Percentiles rank a stretch among this genome's conserved stretches.
These are phyloP conservation scores for Ammodytes marinus DNA, from an alignment of 2,113 vertebrate genomes.

Conservation along the genomic window DNA sequence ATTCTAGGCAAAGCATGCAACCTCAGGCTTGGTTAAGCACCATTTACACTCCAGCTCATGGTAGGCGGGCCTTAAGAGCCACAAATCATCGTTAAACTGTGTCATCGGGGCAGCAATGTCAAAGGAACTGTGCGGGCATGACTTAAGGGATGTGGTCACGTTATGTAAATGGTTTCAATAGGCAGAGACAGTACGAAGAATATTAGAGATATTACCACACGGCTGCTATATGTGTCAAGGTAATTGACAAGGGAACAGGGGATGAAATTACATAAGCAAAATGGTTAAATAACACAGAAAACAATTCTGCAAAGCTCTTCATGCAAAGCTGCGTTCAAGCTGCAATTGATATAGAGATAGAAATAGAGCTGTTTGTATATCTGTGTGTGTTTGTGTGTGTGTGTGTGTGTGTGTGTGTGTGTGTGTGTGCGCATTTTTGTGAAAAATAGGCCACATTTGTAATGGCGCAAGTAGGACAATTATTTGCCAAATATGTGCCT, in stretches of 20 bases:
- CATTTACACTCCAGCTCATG: background rate
- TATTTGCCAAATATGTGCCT: background rate
- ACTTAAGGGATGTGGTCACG: background rate
- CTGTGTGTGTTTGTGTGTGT: background rate
- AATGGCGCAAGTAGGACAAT: background rate
- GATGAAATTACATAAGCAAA: background rate
- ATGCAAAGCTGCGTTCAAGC: background rate
- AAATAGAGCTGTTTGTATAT: background rate
- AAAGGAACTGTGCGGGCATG: background rate
- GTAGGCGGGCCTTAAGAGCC: background rate
- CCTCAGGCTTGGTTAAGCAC: background rate
- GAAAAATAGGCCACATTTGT: background rate
- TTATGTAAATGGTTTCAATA: background rate
- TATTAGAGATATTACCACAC: background rate
- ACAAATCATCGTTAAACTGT: background rate
- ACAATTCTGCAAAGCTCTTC: background rate
- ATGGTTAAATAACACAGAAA: background rate
- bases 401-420: background rate
- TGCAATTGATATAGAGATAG: background rate
- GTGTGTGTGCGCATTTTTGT: background rate
- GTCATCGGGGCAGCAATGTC: background rate
- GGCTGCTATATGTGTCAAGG: background rate
- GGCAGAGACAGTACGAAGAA: background rate
- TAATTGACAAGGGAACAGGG: background rate
- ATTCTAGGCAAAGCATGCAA: background rate